Base-by-base conservation (phyloP, 2,797 vertebrate species). In the Anabas testudineus region DNA sequence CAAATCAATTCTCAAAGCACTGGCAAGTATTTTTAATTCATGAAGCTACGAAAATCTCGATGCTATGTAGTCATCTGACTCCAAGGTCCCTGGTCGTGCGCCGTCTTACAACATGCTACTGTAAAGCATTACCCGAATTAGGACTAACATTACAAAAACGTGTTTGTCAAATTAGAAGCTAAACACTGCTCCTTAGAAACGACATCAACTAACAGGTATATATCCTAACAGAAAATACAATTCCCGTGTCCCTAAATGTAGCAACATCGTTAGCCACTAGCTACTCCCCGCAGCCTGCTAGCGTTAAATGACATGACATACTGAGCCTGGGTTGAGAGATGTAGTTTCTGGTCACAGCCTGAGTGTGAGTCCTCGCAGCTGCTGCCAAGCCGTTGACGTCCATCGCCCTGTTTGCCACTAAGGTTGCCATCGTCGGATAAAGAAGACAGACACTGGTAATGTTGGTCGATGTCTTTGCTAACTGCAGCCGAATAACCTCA, bases 311-410 rank as follows among this genome's bases (percentile, higher is more conserved):
- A 13, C 45, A 28, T 16, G 24, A 89, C 94, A 42, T 90, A 95
- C 95, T 95, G 52, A 95, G 92, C 84, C 95, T 80, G 5, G 95
- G 95, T 52, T 95, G 95, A 43, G 95, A 95, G 84, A 95, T 93
- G 91, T 95, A 95, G 72, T 95, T 95, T 83, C 95, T 90, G 68
- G 88, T 93, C 74, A 94, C 94, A 43, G 95, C 94, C 76, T 94
- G 94, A 4, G 91, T 91, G 74, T 95, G 94, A 12, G 93, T 92
- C 68, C 93, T 80, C 32, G 94, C 93, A 5, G 92, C 93, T 34
- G 85, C 93, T 4, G 90, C 88, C 47, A 92, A 36, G 37, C 93
- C 92, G 75, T 94, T 94, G 16, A 93, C 61, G 43, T 95, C 94
- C 91, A 93, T 86, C 19, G 84, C 72, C 63, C 91, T 86, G 78